Evolutionary conservation across 2,797 vertebrate genomes (phyloP).

Genomic region (Ctenosaura bakeri): DNA sequence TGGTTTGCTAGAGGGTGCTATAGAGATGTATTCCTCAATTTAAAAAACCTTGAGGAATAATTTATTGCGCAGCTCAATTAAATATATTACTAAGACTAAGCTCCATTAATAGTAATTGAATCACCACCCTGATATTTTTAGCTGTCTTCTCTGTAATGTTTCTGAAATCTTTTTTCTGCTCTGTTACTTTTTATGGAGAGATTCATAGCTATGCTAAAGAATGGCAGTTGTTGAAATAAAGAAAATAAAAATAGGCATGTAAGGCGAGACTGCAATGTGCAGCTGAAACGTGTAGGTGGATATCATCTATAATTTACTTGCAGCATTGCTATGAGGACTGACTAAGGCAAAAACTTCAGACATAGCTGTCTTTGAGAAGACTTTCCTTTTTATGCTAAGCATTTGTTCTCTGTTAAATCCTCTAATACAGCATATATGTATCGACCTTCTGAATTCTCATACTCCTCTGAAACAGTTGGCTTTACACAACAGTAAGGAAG

Average conservation of each 20-base stretch:
- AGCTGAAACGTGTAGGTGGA: constrained; percentile 45
- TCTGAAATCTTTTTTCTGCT: constrained; percentile 42
- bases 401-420: constrained; percentile 5
- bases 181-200: constrained; percentile 49
- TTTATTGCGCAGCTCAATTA: constrained; percentile 25
- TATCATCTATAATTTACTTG: constrained; percentile 42
- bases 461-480: constrained; percentile 3
- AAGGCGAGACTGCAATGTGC: constrained; percentile 49
- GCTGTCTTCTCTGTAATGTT: constrained; percentile 32
- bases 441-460: neutral
- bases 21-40: constrained; percentile 28
- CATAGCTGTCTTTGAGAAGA: constrained; percentile 39
- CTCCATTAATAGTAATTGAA: constrained; percentile 56
- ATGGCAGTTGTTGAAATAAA: constrained; percentile 54
- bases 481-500: neutral
- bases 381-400: constrained; percentile 25
- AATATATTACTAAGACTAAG: constrained; percentile 51
- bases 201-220: constrained; percentile 53
- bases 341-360: constrained; percentile 43
- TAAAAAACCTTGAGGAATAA: constrained; percentile 26
- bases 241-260: constrained; percentile 67
- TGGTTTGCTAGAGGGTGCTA: constrained; percentile 38
- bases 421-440: neutral
- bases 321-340: constrained; percentile 33
- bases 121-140: constrained; percentile 30